Percentiles rank a stretch among this genome's conserved stretches.
These are phyloP conservation scores for Drosophila pectinifera DNA, from an alignment of 1,140 invertebrate species.

Conservation along the genomic window DNA sequence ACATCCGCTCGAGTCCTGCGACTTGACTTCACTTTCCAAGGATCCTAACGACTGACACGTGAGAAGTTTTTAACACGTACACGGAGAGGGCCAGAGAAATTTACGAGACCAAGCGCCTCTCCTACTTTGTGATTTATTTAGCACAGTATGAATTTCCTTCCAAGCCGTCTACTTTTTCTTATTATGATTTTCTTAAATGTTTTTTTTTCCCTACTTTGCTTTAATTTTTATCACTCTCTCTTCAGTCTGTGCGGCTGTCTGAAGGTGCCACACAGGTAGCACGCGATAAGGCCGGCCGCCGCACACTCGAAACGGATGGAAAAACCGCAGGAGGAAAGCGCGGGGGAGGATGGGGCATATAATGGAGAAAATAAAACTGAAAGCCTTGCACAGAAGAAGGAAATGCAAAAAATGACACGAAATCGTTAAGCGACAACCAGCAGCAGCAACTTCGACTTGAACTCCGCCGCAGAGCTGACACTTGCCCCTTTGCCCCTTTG, in stretches of 20 bases:
- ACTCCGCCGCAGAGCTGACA: constrained; percentile 37
- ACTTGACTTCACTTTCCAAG: constrained; percentile 32
- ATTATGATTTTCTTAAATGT: constrained; percentile 6
- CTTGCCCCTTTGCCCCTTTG: constrained; percentile 24
- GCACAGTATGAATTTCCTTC: constrained; percentile 37
- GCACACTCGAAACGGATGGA: constrained; percentile 56
- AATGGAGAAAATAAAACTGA: constrained; percentile 55
- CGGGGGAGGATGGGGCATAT: not conserved
- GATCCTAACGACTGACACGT: constrained; percentile 74
- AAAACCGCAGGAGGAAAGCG: constrained; percentile 53
- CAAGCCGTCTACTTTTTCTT: constrained; percentile 28
- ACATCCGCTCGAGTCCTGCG: constrained; percentile 44
- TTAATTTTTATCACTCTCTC: constrained; percentile 59
- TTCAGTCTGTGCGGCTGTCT: constrained; percentile 31
- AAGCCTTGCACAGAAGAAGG: constrained; percentile 63
- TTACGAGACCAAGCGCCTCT: constrained; percentile 33
- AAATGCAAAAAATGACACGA: constrained; percentile 83
- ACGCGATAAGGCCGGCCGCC: constrained; percentile 69
- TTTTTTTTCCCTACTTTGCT: constrained; percentile 23
- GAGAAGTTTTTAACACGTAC: constrained; percentile 70
- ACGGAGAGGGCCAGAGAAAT: constrained; percentile 45
- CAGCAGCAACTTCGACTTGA: constrained; percentile 32
- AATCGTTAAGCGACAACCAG: constrained; percentile 71
- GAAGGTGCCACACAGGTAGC: constrained; percentile 69
- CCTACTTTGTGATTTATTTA: constrained; percentile 61